phyloP scores from a whole-genome alignment of 2,797 vertebrate genomes.

The Lithobates pipiens region DNA sequence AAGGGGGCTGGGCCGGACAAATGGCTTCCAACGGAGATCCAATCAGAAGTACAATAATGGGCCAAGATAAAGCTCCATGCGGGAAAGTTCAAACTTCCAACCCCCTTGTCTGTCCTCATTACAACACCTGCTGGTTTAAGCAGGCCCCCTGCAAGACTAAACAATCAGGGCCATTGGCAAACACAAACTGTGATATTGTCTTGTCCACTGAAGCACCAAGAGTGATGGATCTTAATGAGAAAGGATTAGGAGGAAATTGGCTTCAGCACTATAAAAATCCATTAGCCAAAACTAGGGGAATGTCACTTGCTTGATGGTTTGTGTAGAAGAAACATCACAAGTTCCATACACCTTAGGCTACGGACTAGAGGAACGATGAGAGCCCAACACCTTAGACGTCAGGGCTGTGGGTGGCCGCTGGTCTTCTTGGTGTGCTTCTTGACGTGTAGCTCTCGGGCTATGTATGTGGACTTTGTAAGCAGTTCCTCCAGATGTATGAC shows the following conservation, averaged over 20 bases:
- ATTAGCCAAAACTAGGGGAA: conserved; percentile 24
- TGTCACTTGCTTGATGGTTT: conserved; percentile 21
- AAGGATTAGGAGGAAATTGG: conserved; percentile 70
- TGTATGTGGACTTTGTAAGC: conserved; percentile 66
- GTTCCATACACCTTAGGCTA: neutral
- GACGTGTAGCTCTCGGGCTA: conserved; percentile 50
- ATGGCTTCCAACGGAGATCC: conserved; percentile 67
- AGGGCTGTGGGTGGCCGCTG: conserved; percentile 52
- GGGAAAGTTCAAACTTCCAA: conserved; percentile 64
- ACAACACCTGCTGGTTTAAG: conserved; percentile 75
- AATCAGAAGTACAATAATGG: conserved; percentile 64
- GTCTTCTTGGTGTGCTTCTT: conserved; percentile 57
- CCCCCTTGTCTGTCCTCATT: conserved; percentile 69
- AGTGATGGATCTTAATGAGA: conserved; percentile 71
- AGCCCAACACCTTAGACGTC: neutral
- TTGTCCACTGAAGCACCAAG: conserved; percentile 69
- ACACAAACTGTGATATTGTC: conserved; percentile 70
- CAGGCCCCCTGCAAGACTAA: conserved; percentile 71
- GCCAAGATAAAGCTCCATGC: conserved; percentile 39
- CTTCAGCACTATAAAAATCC: conserved; percentile 69
- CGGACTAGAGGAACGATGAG: conserved; percentile 1
- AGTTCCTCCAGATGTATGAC: conserved; percentile 78
- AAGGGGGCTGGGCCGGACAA: conserved; percentile 64
- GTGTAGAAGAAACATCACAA: conserved; percentile 9
- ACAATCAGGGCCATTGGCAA: conserved; percentile 69